These are phyloP conservation scores for Busseola fusca DNA, from an alignment of 2,888 invertebrate genomes.

Conservation along the genomic window DNA sequence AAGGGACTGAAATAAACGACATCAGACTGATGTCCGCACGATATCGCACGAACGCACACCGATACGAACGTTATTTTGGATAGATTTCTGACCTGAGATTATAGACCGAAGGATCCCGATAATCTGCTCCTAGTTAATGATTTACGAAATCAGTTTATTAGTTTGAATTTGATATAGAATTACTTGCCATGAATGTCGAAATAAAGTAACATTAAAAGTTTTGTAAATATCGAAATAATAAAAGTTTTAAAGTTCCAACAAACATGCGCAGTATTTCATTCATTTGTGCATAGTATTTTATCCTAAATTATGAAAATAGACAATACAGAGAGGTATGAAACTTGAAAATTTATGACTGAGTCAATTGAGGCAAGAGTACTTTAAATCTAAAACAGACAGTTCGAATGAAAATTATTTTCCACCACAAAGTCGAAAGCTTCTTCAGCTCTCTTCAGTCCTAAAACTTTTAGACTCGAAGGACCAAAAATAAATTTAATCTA, in stretches of 20 bases:
- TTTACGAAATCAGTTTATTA: background rate
- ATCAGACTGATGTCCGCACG: constrained; percentile 21
- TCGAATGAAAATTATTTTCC: constrained; percentile 7
- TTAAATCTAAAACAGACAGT: constrained; percentile 4
- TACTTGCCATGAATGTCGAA: background rate
- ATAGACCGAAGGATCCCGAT: constrained; percentile 7
- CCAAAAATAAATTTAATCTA: constrained; percentile 48
- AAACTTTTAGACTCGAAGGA: constrained; percentile 38
- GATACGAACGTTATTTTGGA: constrained; percentile 28
- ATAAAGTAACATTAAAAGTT: background rate
- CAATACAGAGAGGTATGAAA: background rate
- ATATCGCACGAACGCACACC: constrained; percentile 36
- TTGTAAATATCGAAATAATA: background rate
- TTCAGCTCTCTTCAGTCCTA: background rate
- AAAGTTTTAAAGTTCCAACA: background rate
- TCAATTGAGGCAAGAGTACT: constrained; percentile 6
- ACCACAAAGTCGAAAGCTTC: constrained; percentile 5
- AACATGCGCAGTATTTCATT: background rate
- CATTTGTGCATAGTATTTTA: background rate
- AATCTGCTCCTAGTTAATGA: constrained; percentile 13
- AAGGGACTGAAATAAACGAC: constrained; percentile 44
- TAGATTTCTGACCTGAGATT: constrained; percentile 36
- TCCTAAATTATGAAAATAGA: background rate
- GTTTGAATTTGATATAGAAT: background rate
- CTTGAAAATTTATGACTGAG: background rate